Evolutionary conservation across 2,797 vertebrate genomes (phyloP).

Genomic region (Protonibea diacanthus): DNA sequence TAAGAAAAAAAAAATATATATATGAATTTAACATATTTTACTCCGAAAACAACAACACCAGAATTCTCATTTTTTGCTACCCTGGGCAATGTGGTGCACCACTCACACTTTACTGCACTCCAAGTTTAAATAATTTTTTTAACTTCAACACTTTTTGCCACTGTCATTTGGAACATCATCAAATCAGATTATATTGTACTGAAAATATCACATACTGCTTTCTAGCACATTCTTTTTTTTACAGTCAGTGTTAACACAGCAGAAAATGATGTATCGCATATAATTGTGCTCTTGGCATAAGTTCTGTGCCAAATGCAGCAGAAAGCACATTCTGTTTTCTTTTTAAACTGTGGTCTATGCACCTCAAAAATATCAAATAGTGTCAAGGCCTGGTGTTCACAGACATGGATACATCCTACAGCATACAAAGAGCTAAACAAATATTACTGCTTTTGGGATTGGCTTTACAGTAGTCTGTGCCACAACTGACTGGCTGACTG

Average conservation of each 20-base stretch:
- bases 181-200: not conserved
- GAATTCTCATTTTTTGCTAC: not conserved
- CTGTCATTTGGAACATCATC: conserved; percentile 4
- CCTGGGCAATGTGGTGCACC: not conserved
- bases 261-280: not conserved
- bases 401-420: not conserved
- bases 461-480: not conserved
- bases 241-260: conserved; percentile 16
- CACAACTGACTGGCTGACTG: not conserved
- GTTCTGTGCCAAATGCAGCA: conserved; percentile 12
- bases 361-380: conserved; percentile 1
- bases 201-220: not conserved
- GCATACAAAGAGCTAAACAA: conserved; percentile 10
- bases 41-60: not conserved
- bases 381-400: conserved; percentile 8
- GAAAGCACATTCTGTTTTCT: not conserved
- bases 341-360: not conserved
- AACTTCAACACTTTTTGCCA: not conserved
- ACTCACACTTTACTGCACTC: not conserved
- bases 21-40: not conserved
- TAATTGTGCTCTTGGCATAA: not conserved
- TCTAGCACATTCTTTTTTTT: not conserved
- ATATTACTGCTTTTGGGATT: not conserved
- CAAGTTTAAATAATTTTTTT: not conserved
- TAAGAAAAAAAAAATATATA: not conserved